Percentiles rank a stretch among this genome's conserved stretches.
Conservation (phyloP, 1,140 invertebrate species). For the Eriosoma lanigerum region DNA sequence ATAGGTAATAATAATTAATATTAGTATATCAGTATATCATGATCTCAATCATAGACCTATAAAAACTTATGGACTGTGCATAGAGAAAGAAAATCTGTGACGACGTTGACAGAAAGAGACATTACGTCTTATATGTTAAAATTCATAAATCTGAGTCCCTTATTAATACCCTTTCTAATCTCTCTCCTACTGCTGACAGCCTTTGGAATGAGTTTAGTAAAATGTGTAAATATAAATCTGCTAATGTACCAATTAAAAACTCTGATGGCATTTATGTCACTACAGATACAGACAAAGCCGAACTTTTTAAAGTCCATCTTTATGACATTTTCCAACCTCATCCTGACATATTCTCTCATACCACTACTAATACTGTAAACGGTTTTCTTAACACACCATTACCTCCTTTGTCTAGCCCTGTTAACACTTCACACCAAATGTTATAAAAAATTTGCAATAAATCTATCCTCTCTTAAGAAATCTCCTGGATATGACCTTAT, state of each 20-base stretch:
- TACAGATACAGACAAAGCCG: constrained; percentile 51
- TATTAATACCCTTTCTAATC: not conserved
- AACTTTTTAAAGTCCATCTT: too few species aligned
- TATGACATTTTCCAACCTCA: too few species aligned
- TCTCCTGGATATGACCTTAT: constrained; percentile 50
- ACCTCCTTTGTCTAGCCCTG: not conserved
- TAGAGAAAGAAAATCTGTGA: too few species aligned
- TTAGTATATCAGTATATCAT: too few species aligned
- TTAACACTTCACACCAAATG: constrained; percentile 28
- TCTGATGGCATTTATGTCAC: constrained; percentile 48
- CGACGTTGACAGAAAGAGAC: too few species aligned
- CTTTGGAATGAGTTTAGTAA: constrained; percentile 53
- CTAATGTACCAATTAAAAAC: constrained; percentile 52
- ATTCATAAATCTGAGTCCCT: not conserved
- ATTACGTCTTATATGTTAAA: too few species aligned
- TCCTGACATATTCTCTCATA: too few species aligned
- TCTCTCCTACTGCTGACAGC: not conserved
- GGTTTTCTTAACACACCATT: not conserved
- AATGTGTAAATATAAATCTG: constrained; percentile 45
- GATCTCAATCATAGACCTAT: too few species aligned
- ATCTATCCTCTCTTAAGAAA: not conserved
- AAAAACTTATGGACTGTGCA: too few species aligned
- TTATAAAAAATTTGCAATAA: constrained; percentile 17
- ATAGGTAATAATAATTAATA: too few species aligned
- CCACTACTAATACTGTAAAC: not conserved